phyloP scores from a whole-genome alignment of 2,797 vertebrate genomes.

The Phyllotis vaccarum region DNA sequence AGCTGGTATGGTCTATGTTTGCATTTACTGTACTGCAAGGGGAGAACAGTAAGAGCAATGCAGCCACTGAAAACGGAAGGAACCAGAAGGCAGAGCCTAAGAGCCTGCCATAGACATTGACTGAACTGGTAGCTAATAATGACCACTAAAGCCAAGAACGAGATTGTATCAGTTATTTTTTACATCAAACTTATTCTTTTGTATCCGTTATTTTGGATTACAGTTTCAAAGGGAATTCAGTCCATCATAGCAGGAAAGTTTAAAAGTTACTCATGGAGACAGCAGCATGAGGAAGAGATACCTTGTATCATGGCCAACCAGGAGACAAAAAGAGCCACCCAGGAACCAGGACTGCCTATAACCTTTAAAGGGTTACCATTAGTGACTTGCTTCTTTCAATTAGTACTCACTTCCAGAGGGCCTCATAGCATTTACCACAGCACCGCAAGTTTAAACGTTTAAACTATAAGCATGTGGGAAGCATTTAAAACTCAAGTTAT shows the following conservation, averaged over 20 bases:
- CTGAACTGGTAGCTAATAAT: conserved; percentile 43
- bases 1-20: neutral
- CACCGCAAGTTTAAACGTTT: neutral
- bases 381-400: neutral
- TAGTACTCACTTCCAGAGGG: neutral
- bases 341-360: neutral
- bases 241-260: neutral
- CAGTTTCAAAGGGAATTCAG: neutral
- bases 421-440: neutral
- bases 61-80: conserved; percentile 19
- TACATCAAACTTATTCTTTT: neutral
- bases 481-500: neutral
- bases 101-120: neutral
- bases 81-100: conserved; percentile 34
- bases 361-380: neutral
- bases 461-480: neutral
- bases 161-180: neutral
- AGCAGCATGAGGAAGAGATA: neutral
- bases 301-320: neutral
- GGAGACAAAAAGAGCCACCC: neutral
- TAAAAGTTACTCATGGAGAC: neutral
- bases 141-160: conserved; percentile 36
- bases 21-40: neutral
- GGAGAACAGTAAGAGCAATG: conserved; percentile 39
- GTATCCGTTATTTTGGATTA: neutral